phyloP scores from a whole-genome alignment of 2,797 vertebrate species.

The Delichon dasypus region DNA sequence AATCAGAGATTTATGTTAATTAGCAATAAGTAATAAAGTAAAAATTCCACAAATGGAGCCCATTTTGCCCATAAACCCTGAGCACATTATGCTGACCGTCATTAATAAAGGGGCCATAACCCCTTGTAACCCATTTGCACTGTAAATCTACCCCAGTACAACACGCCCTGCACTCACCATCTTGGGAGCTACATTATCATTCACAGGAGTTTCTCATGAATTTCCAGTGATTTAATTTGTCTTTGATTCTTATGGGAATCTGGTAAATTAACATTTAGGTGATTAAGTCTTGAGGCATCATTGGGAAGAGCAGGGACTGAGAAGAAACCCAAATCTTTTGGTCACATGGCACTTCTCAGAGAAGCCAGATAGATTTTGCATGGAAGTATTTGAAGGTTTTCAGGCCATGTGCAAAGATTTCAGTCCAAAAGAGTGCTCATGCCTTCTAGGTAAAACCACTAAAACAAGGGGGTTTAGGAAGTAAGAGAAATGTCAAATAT shows the following conservation, averaged over 20 bases:
- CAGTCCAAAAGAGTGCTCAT: not conserved
- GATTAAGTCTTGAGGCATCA: not conserved
- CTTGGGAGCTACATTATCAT: constrained; percentile 18
- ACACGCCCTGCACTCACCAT: not conserved
- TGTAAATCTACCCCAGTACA: not conserved
- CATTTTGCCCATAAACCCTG: not conserved
- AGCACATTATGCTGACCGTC: not conserved
- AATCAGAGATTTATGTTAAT: not conserved
- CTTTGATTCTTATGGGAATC: not conserved
- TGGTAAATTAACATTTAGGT: not conserved
- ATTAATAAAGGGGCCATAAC: not conserved
- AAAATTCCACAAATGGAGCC: not conserved
- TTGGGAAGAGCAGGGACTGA: not conserved
- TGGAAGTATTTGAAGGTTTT: not conserved
- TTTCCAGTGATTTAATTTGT: constrained; percentile 6
- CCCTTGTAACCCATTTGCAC: not conserved
- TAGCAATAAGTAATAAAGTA: not conserved
- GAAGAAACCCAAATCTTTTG: not conserved
- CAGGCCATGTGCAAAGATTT: not conserved
- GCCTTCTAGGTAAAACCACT: not conserved
- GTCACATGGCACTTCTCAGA: not conserved
- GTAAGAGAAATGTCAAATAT: not conserved
- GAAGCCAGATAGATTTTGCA: not conserved
- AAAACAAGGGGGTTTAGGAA: not conserved
- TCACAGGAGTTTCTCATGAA: not conserved